These are phyloP conservation scores for Lagenorhynchus albirostris DNA, from an alignment of 2,113 vertebrate species.

Conservation along the genomic window DNA sequence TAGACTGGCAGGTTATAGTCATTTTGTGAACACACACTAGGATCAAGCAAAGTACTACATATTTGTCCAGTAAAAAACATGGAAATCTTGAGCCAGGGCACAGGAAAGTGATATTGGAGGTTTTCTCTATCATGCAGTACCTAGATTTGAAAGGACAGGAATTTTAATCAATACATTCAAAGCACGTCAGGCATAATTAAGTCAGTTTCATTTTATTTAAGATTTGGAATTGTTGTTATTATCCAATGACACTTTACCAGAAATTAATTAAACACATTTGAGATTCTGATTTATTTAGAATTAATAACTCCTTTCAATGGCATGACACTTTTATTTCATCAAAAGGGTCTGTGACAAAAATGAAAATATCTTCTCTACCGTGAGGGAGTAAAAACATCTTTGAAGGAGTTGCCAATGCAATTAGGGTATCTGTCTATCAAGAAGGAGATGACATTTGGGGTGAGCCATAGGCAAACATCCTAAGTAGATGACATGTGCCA, in stretches of 20 bases:
- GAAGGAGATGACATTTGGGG: background rate
- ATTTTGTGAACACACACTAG: background rate
- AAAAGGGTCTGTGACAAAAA: background rate
- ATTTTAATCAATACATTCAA: background rate
- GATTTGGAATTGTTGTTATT: background rate
- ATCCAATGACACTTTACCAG: background rate
- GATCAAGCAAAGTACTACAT: background rate
- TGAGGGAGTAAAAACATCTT: background rate
- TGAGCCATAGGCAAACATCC: background rate
- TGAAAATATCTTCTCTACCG: background rate
- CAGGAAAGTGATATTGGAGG: background rate
- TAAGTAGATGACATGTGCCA: background rate
- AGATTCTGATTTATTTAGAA: background rate
- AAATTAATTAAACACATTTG: background rate
- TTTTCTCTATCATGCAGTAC: background rate
- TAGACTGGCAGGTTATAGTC: background rate
- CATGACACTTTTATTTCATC: background rate
- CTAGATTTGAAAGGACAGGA: background rate
- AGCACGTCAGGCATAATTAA: background rate
- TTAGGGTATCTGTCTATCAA: background rate
- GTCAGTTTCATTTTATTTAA: background rate
- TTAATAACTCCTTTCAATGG: background rate
- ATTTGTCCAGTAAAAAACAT: background rate
- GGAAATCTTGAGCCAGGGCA: background rate
- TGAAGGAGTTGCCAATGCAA: background rate